phyloP scores from a whole-genome alignment of 1,140 invertebrate species.

The Portunus trituberculatus region DNA sequence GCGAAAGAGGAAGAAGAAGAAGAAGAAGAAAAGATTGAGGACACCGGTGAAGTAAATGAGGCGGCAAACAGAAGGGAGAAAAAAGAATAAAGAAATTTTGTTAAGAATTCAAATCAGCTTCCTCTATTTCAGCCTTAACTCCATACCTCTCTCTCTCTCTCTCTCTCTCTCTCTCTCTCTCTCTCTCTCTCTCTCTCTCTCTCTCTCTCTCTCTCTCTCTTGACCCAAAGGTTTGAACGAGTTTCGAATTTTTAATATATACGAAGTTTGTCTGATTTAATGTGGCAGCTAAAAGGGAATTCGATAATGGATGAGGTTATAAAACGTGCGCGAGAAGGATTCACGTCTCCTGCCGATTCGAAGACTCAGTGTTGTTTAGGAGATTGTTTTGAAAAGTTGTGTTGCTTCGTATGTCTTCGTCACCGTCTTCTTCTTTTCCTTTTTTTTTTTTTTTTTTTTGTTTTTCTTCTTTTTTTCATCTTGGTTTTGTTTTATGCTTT shows the following conservation, averaged over 20 bases:
- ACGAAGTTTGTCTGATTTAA: background rate
- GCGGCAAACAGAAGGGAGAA: too few relatives aligned
- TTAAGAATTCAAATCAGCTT: slow-evolving; percentile 5
- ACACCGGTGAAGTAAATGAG: too few relatives aligned
- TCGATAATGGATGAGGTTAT: background rate
- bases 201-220: background rate
- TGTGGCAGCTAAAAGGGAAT: background rate
- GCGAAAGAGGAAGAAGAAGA: too few relatives aligned
- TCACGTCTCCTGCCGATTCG: background rate
- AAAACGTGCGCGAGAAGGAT: background rate
- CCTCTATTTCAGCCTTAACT: background rate
- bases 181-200: background rate
- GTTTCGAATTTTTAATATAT: slow-evolving; percentile 6
- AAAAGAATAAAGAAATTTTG: background rate
- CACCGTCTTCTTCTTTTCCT: too few relatives aligned
- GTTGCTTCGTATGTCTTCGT: too few relatives aligned
- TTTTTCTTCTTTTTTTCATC: too few relatives aligned
- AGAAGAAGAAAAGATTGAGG: too few relatives aligned
- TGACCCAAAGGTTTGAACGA: background rate
- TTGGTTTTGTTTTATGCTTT: too few relatives aligned
- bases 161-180: background rate
- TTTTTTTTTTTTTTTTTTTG: too few relatives aligned
- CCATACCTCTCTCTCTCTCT: background rate
- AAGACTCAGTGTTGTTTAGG: background rate
- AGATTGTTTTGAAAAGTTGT: background rate